phyloP scores from a whole-genome alignment of 2,797 vertebrate genomes.

The Scleropages formosus region DNA sequence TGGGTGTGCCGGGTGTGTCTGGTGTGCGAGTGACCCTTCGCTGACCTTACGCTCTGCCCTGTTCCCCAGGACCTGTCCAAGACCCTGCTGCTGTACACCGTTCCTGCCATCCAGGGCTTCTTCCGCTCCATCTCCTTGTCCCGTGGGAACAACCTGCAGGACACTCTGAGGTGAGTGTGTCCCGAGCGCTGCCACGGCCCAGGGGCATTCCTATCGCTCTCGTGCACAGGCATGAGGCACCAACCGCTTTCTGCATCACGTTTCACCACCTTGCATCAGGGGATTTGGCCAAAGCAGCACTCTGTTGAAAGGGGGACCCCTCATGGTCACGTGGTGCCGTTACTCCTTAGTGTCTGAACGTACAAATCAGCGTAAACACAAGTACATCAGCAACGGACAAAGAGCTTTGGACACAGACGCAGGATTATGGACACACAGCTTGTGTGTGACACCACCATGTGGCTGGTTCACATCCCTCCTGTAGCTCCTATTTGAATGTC shows the following conservation, averaged over 20 bases:
- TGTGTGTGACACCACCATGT: no score
- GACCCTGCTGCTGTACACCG: conserved; percentile 90
- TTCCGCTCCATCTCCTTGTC: conserved; percentile 97
- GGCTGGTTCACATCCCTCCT: no score
- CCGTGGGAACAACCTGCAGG: conserved; percentile 95
- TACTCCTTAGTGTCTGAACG: no score
- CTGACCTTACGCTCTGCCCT: conserved; percentile 6
- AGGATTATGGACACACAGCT: no score
- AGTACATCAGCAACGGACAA: no score
- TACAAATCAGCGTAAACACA: no score
- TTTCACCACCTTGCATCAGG: no score
- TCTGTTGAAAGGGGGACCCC: conserved; percentile 53
- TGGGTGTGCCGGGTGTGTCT: background rate
- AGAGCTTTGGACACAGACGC: no score
- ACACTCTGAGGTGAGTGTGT: conserved; percentile 84
- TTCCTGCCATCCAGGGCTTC: conserved; percentile 97
- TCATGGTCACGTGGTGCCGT: conserved; percentile 49
- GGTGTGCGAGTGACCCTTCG: background rate
- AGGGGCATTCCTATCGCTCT: background rate
- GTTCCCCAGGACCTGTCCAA: conserved; percentile 85
- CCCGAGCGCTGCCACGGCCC: background rate
- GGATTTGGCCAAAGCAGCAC: background rate
- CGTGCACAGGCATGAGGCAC: background rate
- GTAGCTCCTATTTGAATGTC: no score
- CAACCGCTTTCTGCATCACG: no score